Evolutionary conservation across 2,113 vertebrate genomes (phyloP).

Genomic region (Chlorodrepanis virens): DNA sequence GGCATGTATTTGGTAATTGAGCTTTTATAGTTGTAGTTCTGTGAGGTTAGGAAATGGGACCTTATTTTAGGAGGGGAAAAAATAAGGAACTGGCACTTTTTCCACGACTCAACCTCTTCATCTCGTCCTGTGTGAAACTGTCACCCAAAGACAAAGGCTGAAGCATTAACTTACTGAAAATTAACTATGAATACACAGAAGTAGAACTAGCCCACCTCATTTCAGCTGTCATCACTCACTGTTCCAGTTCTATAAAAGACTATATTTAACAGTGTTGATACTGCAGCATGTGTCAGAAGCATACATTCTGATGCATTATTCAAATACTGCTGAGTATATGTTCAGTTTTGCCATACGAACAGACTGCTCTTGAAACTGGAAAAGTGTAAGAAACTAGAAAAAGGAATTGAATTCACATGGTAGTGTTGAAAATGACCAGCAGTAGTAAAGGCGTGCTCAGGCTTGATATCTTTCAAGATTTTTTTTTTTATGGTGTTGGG

Average conservation of each 20-base stretch:
- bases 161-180: conserved; percentile 27
- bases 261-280: conserved; percentile 66
- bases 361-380: conserved; percentile 26
- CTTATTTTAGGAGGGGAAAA: background rate
- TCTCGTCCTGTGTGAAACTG: conserved; percentile 22
- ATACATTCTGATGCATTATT: conserved; percentile 67
- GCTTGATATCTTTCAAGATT: background rate
- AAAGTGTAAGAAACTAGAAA: background rate
- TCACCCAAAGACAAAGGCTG: conserved; percentile 15
- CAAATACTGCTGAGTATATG: conserved; percentile 57
- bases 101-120: background rate
- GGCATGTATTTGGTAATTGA: background rate
- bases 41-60: background rate
- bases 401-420: background rate
- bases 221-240: conserved; percentile 62
- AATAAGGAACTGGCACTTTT: background rate
- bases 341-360: conserved; percentile 24
- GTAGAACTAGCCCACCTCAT: conserved; percentile 54
- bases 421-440: background rate
- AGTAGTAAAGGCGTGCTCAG: background rate
- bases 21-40: background rate
- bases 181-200: conserved; percentile 35
- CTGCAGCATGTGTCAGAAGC: conserved; percentile 65
- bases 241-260: conserved; percentile 57
- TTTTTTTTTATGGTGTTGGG: background rate